phyloP scores from a whole-genome alignment of 2,888 invertebrate genomes.

The Adelphocoris suturalis region DNA sequence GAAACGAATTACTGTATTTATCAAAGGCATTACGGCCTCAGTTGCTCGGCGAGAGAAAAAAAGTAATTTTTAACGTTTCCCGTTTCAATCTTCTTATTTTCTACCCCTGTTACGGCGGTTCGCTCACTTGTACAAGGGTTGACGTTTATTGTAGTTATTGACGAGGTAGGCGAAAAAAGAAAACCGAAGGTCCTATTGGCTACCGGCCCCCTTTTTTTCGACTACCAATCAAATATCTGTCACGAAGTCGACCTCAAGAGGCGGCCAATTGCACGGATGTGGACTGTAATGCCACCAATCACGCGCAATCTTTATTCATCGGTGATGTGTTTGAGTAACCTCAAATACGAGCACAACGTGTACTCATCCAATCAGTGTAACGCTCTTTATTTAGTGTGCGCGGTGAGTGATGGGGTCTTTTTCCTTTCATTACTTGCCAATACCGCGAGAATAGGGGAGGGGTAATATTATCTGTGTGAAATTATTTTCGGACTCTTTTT shows the following conservation, averaged over 20 bases:
- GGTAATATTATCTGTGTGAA: too few species aligned
- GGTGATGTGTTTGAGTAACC: slow-evolving; percentile 32
- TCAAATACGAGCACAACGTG: not conserved
- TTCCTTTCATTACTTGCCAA: too few species aligned
- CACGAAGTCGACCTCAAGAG: slow-evolving; percentile 36
- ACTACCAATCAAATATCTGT: slow-evolving; percentile 44
- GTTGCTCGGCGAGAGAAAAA: not conserved
- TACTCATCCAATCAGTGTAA: not conserved
- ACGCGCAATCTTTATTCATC: slow-evolving; percentile 19
- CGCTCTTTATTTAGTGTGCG: not conserved
- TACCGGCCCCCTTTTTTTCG: slow-evolving; percentile 1
- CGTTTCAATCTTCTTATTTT: slow-evolving; percentile 35
- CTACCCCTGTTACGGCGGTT: slow-evolving; percentile 5
- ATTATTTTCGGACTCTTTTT: too few species aligned
- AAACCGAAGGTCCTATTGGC: not conserved
- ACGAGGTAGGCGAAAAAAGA: not conserved
- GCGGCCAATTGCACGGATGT: not conserved
- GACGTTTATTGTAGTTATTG: slow-evolving; percentile 30
- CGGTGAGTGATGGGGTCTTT: not conserved
- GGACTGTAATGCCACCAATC: slow-evolving; percentile 20
- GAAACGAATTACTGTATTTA: slow-evolving; percentile 43
- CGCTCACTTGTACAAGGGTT: slow-evolving; percentile 11
- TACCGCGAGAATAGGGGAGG: too few species aligned
- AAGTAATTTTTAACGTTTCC: slow-evolving; percentile 29
- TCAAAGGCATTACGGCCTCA: slow-evolving; percentile 13